Conservation (phyloP, 1,140 invertebrate genomes). For the Ctenoplectra terminalis region DNA sequence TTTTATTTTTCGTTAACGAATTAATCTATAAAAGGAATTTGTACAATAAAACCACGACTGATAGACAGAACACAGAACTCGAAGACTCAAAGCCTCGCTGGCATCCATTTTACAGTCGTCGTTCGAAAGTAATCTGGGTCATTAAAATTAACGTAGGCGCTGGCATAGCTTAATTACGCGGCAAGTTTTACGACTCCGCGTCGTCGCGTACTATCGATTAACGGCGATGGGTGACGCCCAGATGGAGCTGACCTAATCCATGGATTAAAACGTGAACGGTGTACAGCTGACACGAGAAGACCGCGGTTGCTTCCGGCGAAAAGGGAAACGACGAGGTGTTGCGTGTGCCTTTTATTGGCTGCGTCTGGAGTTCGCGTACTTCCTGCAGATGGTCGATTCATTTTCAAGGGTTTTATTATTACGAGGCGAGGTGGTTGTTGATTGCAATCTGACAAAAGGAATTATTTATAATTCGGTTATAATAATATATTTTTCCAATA, state of each 20-base stretch:
- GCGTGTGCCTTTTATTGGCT: not conserved
- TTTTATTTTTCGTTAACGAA: too few relatives aligned
- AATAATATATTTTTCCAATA: too few relatives aligned
- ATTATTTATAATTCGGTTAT: too few relatives aligned
- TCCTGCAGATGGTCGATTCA: not conserved
- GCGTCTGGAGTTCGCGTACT: not conserved
- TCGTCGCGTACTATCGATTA: not conserved
- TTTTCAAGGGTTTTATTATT: not conserved
- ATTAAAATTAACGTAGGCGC: not conserved
- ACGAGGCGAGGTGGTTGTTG: too few relatives aligned
- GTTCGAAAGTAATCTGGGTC: not conserved
- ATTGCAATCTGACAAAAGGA: too few relatives aligned
- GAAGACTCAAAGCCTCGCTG: too few relatives aligned
- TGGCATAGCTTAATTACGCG: conserved; percentile 11
- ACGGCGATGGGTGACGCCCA: not conserved
- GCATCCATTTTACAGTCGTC: not conserved
- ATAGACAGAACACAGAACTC: too few relatives aligned
- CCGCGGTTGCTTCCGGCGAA: not conserved
- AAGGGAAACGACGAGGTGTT: not conserved
- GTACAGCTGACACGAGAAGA: conserved; percentile 22
- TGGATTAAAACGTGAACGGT: conserved; percentile 16
- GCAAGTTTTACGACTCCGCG: not conserved
- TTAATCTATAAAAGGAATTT: too few relatives aligned
- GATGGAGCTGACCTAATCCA: not conserved
- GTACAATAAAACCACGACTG: too few relatives aligned